Percentiles rank a stretch among this genome's conserved stretches.
These are phyloP conservation scores for Hemitrygon akajei DNA, from an alignment of 2,797 vertebrate species.

Conservation along the genomic window DNA sequence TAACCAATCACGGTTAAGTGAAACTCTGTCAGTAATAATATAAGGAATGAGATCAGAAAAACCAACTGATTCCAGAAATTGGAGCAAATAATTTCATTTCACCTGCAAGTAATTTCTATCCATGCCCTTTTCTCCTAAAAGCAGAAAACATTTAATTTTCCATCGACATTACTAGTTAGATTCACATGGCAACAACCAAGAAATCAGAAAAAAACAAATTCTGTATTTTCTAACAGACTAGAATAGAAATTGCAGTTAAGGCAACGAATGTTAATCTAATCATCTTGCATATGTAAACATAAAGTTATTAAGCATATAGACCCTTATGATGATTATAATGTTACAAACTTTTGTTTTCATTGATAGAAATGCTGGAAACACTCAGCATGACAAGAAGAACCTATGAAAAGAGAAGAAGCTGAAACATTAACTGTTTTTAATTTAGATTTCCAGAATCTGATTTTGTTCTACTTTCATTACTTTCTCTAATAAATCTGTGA, in stretches of 20 bases:
- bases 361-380: too few relatives aligned
- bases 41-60: background rate
- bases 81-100: background rate
- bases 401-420: too few relatives aligned
- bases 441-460: too few relatives aligned
- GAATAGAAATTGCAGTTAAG: background rate
- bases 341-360: background rate
- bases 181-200: background rate
- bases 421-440: too few relatives aligned
- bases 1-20: background rate
- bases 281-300: background rate
- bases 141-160: background rate
- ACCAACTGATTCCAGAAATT: background rate
- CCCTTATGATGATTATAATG: too few relatives aligned
- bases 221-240: background rate
- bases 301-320: background rate
- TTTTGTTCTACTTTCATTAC: background rate
- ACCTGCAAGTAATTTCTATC: background rate
- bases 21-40: background rate
- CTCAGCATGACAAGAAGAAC: too few relatives aligned
- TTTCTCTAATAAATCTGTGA: background rate
- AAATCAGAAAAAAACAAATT: background rate
- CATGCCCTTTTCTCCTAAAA: background rate
- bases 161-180: too few relatives aligned
- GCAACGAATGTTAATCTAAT: background rate